Evolutionary conservation across 2,797 vertebrate species (phyloP).

Genomic region (Anguilla marmorata): DNA sequence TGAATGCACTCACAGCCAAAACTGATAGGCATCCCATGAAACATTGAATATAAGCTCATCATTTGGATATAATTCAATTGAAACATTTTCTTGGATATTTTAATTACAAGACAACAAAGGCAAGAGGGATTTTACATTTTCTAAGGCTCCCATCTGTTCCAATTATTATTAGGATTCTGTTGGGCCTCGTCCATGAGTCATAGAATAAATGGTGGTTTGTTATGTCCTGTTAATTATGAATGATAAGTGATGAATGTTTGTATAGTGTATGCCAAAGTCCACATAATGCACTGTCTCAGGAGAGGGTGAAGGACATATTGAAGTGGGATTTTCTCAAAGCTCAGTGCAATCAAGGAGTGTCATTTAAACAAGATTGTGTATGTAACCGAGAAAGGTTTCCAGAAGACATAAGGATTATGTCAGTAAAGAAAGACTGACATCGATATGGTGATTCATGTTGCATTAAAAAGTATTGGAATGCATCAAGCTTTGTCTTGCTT

Average conservation of each 20-base stretch:
- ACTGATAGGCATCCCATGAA: not conserved
- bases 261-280: not conserved
- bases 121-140: constrained; percentile 23
- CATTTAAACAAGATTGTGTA: constrained; percentile 14
- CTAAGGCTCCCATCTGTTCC: constrained; percentile 27
- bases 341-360: constrained; percentile 6
- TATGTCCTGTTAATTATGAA: constrained; percentile 22
- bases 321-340: constrained; percentile 25
- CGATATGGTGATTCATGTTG: not conserved
- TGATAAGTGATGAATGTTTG: constrained; percentile 21
- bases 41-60: not conserved
- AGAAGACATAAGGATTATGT: not conserved
- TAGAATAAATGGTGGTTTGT: constrained; percentile 22
- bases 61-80: not conserved
- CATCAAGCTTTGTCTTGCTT: not conserved
- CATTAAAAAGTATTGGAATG: constrained; percentile 13
- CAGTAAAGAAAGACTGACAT: not conserved
- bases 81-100: constrained; percentile 23
- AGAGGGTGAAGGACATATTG: constrained; percentile 14
- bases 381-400: not conserved
- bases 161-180: not conserved
- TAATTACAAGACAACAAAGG: constrained; percentile 28
- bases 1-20: constrained; percentile 11
- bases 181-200: constrained; percentile 19
- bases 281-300: constrained; percentile 17